phyloP scores from a whole-genome alignment of 2,113 vertebrate genomes.

The Mixornis gularis region DNA sequence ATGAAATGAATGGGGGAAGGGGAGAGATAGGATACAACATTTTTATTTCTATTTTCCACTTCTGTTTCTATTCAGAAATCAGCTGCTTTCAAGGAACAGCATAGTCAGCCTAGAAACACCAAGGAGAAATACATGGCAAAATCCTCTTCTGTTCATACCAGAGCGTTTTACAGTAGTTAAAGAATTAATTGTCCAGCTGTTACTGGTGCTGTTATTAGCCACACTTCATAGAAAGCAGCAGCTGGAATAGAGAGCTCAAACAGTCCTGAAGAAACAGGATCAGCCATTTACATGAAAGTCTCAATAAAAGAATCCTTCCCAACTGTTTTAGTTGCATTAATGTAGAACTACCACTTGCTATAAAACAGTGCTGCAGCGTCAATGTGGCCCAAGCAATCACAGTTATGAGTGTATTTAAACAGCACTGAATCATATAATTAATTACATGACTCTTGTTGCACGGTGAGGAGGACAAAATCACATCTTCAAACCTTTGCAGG shows the following conservation, averaged over 20 bases:
- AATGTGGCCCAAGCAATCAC: not conserved
- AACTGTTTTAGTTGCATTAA: not conserved
- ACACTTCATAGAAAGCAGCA: not conserved
- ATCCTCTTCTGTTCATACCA: not conserved
- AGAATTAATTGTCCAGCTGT: not conserved
- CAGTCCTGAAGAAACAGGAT: not conserved
- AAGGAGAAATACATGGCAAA: not conserved
- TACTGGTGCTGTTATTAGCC: not conserved
- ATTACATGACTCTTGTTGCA: not conserved
- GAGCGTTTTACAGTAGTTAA: not conserved
- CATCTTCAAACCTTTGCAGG: not conserved
- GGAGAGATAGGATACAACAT: not conserved
- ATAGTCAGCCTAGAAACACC: not conserved
- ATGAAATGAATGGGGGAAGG: not conserved
- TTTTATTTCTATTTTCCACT: not conserved
- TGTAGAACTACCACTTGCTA: not conserved
- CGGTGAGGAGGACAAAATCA: not conserved
- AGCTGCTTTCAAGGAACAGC: not conserved
- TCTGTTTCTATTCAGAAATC: not conserved
- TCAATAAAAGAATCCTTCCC: not conserved
- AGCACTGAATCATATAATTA: not conserved
- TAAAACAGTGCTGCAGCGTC: not conserved
- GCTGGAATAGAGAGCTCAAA: not conserved
- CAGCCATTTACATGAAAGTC: not conserved
- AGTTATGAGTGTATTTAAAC: not conserved